Evolutionary conservation across 2,888 invertebrate genomes (phyloP), one percentile per base, ranked within the genome.

Genomic region (Eupeodes luniger): DNA sequence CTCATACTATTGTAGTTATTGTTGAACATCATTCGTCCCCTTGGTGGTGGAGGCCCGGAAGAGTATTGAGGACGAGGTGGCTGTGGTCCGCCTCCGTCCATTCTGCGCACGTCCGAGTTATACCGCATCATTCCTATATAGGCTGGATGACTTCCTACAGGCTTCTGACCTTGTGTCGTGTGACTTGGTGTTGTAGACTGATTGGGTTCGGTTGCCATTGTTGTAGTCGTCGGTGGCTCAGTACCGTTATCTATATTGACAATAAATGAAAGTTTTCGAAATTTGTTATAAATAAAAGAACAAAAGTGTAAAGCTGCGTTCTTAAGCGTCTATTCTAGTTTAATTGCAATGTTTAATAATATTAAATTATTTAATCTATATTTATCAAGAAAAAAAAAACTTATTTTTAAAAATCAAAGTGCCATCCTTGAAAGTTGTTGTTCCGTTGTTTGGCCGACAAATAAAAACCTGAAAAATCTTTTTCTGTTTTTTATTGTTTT

Each of bases 71-170:
- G 80, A 12, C 84, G 84, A 27, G 80, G 27, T 55, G 72, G 67
- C 62, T 75, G 79, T 11, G 74, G 49, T 34, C 80, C 87, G 2
- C 75, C 80, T 7, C 79, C 79, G 10, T 85, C 81, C 66, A 81
- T 81, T 70, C 85, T 14, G 7, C 88, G 89, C 16, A 89, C 85
- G 14, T 89, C 89, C 0, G 85, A 85, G 51, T 89, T 85, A 51
- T 89, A 89, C 1, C 89, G 78, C 89, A 89, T 89, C 89, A 89
- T 89, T 16, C 89, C 89, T 2, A 89, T 69, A 47, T 89, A 85
- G 12, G 19, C 79, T 10, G 85, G 81, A 47, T 81, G 85, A 34
- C 79, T 75, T 44, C 76, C 82, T 4, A 61, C 4, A 12, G 69
- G 40, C 16, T 89, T 85, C 19, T 74, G 78, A 12, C 40, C 74